Base-by-base conservation (phyloP, 2,888 invertebrate species). In the Agriopis marginaria region DNA sequence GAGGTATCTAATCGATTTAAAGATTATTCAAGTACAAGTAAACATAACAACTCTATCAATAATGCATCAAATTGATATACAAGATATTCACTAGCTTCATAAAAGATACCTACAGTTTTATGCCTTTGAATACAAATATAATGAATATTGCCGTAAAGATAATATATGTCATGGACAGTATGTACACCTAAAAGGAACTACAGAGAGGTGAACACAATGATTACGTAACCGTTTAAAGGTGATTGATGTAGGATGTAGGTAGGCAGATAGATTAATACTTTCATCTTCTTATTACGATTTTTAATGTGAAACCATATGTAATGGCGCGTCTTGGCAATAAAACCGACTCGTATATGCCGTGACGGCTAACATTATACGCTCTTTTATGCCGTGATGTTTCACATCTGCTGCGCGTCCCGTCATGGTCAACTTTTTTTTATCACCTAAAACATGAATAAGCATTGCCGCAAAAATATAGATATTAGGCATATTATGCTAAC, bases 131-230 rank as follows among this genome's bases (percentile, higher is more conserved):
- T 55, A 58, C 39, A 49, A 14, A 1, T 9, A 49, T 40, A 9
- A 60, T 49, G 14, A 60, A 42, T 39, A 39, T 47, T 60, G 60
- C 39, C 59, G 54, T 53, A 45, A 45, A 23, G 17, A 44, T 53
- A 60, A 65, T 65, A 44, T 69, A 55, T 71, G 73, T 71, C 73
- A 71, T 23, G 71, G 68, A 54, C 63, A 50, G 50, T 62, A 62
- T 32, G 53, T 53, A 32, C 56, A 71, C 64, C 49, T 49, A 42
- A 53, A 55, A 67, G 62, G 64, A 70, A 66, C 49, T 66, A 61
- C 50, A 55, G 49, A 23, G 54, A 62, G 50, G 40, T 45, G 63
- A 47, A 40, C 58, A 70, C 59, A 67, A 59, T 23, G 11, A 63
- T 63, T 63, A 65, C 58, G 42, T 32, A 32, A 58, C 32, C 63